Evolutionary conservation across 1,140 invertebrate genomes (phyloP).

Genomic region (Bombus waltoni): DNA sequence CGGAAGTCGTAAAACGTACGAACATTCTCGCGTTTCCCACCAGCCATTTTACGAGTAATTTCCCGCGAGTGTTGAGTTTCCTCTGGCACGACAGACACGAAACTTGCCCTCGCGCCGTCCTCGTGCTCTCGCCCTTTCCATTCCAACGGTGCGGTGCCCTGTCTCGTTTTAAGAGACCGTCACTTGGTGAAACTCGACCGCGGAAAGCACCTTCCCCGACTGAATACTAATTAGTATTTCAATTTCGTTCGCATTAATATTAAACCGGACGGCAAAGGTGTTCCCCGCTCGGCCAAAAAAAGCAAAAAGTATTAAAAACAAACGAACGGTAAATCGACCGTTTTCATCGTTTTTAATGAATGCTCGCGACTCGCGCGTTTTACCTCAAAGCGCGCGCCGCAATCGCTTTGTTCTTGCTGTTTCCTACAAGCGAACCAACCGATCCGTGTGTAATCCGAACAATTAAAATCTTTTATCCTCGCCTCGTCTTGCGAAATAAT

Average conservation of each 20-base stretch:
- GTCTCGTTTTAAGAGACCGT: conserved; percentile 53
- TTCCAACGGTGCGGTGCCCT: not conserved
- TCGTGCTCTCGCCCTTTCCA: no score
- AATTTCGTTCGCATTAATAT: conserved; percentile 52
- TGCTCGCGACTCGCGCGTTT: not conserved
- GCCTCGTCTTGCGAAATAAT: no score
- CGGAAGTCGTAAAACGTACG: conserved; percentile 43
- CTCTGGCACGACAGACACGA: conserved; percentile 44
- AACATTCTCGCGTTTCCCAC: conserved; percentile 21
- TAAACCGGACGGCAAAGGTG: conserved; percentile 13
- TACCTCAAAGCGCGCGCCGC: not conserved
- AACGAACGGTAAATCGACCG: conserved; percentile 4
- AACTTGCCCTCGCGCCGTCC: not conserved
- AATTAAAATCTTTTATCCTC: conserved; percentile 30
- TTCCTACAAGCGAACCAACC: not conserved
- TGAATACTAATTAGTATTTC: conserved; percentile 55
- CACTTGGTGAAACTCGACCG: conserved; percentile 7
- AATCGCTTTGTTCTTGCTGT: not conserved
- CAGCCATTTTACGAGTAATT: conserved; percentile 66
- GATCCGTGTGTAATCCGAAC: conserved; percentile 14
- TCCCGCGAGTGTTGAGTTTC: conserved; percentile 54
- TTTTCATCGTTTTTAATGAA: conserved; percentile 10
- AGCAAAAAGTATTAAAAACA: not conserved
- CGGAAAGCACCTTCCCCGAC: not conserved
- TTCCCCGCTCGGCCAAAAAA: not conserved